Conservation (phyloP, 2,113 vertebrate genomes). For the Poeciliopsis turrubarensis region DNA sequence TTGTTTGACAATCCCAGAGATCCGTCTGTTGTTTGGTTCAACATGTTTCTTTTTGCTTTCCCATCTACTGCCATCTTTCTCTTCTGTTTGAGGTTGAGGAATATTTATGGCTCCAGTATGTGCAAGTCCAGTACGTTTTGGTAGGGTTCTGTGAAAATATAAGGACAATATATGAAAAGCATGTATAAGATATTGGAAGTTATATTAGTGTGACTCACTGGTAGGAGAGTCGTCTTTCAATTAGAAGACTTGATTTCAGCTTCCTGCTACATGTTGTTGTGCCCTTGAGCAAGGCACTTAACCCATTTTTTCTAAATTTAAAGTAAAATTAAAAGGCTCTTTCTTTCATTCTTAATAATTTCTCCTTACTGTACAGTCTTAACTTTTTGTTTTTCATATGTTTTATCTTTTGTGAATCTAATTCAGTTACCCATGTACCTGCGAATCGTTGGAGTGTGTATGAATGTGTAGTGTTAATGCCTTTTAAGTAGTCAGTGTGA, state of each 20-base stretch:
- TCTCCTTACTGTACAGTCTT: neutral
- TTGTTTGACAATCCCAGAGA: slow-evolving; percentile 98
- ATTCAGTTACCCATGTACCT: neutral
- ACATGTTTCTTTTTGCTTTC: slow-evolving; percentile 27
- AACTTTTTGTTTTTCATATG: neutral
- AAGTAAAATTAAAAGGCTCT: too few relatives aligned
- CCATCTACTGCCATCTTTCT: slow-evolving; percentile 3
- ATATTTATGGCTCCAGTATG: slow-evolving; percentile 26
- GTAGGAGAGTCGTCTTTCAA: too few relatives aligned
- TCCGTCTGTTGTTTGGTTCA: slow-evolving; percentile 34
- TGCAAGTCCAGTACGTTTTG: slow-evolving; percentile 6
- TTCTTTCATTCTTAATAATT: too few relatives aligned
- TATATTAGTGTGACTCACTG: too few relatives aligned
- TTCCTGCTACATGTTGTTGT: too few relatives aligned
- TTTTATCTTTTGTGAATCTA: too few relatives aligned
- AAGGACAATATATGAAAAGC: neutral
- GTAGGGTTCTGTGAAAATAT: neutral
- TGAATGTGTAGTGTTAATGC: too few relatives aligned
- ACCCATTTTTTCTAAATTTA: too few relatives aligned
- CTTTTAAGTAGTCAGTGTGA: too few relatives aligned
- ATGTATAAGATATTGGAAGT: too few relatives aligned
- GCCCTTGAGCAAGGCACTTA: too few relatives aligned
- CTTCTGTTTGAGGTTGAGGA: slow-evolving; percentile 28
- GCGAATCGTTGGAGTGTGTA: neutral
- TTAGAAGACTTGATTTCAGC: too few relatives aligned